These are phyloP conservation scores for Antennarius striatus DNA, from an alignment of 2,113 vertebrate genomes.

Conservation along the genomic window DNA sequence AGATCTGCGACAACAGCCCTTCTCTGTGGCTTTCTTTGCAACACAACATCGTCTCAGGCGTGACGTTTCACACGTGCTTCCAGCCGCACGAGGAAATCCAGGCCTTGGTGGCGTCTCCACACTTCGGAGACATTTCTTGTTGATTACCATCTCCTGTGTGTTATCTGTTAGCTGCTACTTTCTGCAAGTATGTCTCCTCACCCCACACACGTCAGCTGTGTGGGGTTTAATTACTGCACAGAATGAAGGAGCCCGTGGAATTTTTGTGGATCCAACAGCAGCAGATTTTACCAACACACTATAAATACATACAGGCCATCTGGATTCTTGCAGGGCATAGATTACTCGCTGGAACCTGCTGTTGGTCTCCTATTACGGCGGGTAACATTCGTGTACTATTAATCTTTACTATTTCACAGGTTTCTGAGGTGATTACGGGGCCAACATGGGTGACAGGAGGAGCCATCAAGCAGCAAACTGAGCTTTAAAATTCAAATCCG, in stretches of 20 bases:
- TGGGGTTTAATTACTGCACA: constrained; percentile 38
- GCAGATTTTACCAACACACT: constrained; percentile 51
- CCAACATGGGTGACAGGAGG: background rate
- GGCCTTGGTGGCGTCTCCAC: too few species aligned
- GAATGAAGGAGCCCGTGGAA: constrained; percentile 31
- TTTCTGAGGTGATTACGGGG: constrained; percentile 15
- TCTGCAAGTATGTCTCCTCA: too few species aligned
- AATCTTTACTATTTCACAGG: constrained; percentile 18
- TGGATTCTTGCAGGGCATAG: constrained; percentile 48
- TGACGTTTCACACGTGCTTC: too few species aligned
- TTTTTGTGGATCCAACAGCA: constrained; percentile 47
- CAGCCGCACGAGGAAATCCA: too few species aligned
- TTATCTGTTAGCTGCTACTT: constrained; percentile 2
- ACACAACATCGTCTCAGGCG: background rate
- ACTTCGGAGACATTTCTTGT: background rate
- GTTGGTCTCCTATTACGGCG: constrained; percentile 21
- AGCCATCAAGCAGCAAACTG: background rate
- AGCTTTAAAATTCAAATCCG: background rate
- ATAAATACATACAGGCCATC: constrained; percentile 56
- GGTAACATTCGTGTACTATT: constrained; percentile 33
- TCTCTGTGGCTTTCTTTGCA: constrained; percentile 3
- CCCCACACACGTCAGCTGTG: constrained; percentile 23
- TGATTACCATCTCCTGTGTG: constrained; percentile 7
- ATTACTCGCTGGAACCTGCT: constrained; percentile 50
- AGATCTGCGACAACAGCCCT: background rate